A percentile compares a stretch with the other conserved stretches of the same genome.
These are phyloP conservation scores for Hippocampus kuda DNA, from an alignment of 2,797 vertebrate genomes.

Conservation along the genomic window DNA sequence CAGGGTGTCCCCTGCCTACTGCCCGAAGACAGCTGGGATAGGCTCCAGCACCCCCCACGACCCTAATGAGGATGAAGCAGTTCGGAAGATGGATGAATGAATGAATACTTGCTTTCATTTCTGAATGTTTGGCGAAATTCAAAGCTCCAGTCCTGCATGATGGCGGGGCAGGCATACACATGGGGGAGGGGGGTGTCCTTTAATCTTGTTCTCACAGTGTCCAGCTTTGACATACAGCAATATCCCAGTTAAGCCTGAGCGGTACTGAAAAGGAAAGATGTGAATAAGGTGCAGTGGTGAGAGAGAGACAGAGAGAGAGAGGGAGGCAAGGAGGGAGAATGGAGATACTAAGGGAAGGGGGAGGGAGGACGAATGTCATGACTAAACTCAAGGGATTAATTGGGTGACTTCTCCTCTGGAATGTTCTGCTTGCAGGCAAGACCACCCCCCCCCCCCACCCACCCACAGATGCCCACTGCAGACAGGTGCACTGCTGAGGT, in stretches of 20 bases:
- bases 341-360: slow-evolving; percentile 8
- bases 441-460: slow-evolving; percentile 52
- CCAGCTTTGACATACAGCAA: slow-evolving; percentile 48
- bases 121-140: slow-evolving; percentile 64
- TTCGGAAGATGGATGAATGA: no score
- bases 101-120: slow-evolving; percentile 63
- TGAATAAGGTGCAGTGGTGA: slow-evolving; percentile 26
- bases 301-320: slow-evolving; percentile 5
- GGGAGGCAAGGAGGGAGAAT: not conserved
- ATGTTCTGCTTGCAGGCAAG: slow-evolving; percentile 66
- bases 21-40: no score
- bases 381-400: slow-evolving; percentile 67
- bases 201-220: slow-evolving; percentile 59
- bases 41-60: no score
- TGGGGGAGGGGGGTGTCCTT: slow-evolving; percentile 34
- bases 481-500: slow-evolving; percentile 60
- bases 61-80: no score
- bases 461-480: slow-evolving; percentile 64
- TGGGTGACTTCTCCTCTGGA: slow-evolving; percentile 70
- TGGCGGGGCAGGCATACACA: slow-evolving; percentile 22
- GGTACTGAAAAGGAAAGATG: slow-evolving; percentile 28
- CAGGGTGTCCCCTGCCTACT: no score
- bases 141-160: slow-evolving; percentile 39
- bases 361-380: slow-evolving; percentile 32
- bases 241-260: slow-evolving; percentile 49